phyloP scores from a whole-genome alignment of 2,113 vertebrate species.

The Pituophis catenifer region DNA sequence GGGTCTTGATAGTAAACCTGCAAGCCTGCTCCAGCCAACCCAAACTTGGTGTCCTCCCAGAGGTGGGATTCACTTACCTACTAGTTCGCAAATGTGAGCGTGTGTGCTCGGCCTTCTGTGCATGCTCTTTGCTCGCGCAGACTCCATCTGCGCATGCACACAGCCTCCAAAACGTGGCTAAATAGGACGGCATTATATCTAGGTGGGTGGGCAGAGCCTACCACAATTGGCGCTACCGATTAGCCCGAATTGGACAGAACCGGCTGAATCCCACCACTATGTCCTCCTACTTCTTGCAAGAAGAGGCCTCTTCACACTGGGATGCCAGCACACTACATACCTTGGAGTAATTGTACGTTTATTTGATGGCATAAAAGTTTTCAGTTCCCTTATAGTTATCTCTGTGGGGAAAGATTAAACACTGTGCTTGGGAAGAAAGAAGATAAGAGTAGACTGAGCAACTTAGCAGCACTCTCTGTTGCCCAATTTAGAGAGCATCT shows the following conservation, averaged over 20 bases:
- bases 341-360: not conserved
- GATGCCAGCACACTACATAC: not conserved
- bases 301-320: not conserved
- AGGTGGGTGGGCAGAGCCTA: too few species aligned
- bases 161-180: too few species aligned
- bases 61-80: too few species aligned
- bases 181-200: too few species aligned
- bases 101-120: too few species aligned
- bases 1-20: not conserved
- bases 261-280: too few species aligned
- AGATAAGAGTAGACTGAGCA: not conserved
- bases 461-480: not conserved
- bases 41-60: not conserved
- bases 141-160: too few species aligned
- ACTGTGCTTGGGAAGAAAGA: not conserved
- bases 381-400: not conserved
- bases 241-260: too few species aligned
- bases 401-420: not conserved
- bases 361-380: not conserved
- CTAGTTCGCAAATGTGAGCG: too few species aligned
- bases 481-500: not conserved
- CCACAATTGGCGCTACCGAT: too few species aligned
- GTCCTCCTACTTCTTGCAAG: not conserved
- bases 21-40: not conserved
- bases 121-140: too few species aligned